A percentile compares a stretch with the other conserved stretches of the same genome.
Conservation (phyloP, 2,888 invertebrate genomes). For the Spodoptera exigua region DNA sequence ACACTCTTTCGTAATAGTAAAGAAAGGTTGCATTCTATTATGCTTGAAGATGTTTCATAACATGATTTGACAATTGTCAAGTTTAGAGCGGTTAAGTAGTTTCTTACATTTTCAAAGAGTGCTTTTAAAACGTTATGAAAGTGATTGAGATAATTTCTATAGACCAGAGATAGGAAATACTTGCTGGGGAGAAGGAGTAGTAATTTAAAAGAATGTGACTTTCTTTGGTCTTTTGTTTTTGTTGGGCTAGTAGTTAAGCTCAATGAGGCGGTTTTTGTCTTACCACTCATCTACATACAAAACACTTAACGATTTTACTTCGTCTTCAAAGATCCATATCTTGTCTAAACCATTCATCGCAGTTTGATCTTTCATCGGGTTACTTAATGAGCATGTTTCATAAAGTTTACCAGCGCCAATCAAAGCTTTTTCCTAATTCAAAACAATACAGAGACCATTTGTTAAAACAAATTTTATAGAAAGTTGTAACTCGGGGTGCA, state of each 20-base stretch:
- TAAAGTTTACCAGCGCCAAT: conserved; percentile 26
- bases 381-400: conserved; percentile 18
- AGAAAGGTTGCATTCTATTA: conserved; percentile 51
- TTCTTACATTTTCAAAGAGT: no score
- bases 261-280: no score
- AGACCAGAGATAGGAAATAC: no score
- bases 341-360: conserved; percentile 12
- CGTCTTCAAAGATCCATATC: not conserved
- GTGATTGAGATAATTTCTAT: no score
- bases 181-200: no score
- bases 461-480: conserved; percentile 45
- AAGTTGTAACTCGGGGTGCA: conserved; percentile 53
- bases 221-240: no score
- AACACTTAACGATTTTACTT: no score
- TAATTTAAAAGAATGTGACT: no score
- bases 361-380: conserved; percentile 15
- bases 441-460: conserved; percentile 45
- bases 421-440: conserved; percentile 27
- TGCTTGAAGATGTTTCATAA: conserved; percentile 48
- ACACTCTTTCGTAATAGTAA: conserved; percentile 47
- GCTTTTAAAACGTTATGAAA: no score
- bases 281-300: no score
- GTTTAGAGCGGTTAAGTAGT: conserved; percentile 11
- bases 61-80: conserved; percentile 38
- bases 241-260: no score